A percentile compares a stretch with the other conserved stretches of the same genome.
phyloP scores from a whole-genome alignment of 2,888 invertebrate species.

The Dryococelus australis region DNA sequence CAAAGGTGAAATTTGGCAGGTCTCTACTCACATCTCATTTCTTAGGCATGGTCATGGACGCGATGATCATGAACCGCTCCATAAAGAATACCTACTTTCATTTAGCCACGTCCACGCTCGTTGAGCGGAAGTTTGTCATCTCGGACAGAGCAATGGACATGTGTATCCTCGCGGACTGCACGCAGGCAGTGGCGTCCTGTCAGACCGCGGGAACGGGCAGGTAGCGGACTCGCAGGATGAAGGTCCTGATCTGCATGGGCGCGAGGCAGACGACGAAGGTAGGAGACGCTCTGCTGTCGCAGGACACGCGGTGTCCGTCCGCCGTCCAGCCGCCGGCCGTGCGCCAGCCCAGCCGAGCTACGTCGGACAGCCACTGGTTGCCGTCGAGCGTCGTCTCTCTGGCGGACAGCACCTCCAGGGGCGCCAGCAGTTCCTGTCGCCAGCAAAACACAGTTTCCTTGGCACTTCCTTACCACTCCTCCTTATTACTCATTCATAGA shows the following conservation, averaged over 20 bases:
- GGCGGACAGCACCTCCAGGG: background rate
- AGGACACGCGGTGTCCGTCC: background rate
- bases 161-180: no score
- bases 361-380: conserved; percentile 21
- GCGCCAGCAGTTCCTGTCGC: background rate
- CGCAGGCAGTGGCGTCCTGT: no score
- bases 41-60: no score
- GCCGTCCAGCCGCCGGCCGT: background rate
- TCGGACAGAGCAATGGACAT: no score
- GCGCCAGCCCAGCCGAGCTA: background rate
- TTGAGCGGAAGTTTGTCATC: no score
- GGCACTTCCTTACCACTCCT: no score
- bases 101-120: no score
- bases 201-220: background rate
- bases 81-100: no score
- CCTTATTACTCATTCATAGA: no score
- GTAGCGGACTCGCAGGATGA: background rate
- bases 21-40: no score
- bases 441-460: background rate
- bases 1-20: no score
- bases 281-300: background rate
- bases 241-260: conserved; percentile 16
- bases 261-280: background rate
- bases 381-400: conserved; percentile 27
- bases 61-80: no score